phyloP scores from a whole-genome alignment of 1,140 invertebrate genomes.

The Papilio helenus region DNA sequence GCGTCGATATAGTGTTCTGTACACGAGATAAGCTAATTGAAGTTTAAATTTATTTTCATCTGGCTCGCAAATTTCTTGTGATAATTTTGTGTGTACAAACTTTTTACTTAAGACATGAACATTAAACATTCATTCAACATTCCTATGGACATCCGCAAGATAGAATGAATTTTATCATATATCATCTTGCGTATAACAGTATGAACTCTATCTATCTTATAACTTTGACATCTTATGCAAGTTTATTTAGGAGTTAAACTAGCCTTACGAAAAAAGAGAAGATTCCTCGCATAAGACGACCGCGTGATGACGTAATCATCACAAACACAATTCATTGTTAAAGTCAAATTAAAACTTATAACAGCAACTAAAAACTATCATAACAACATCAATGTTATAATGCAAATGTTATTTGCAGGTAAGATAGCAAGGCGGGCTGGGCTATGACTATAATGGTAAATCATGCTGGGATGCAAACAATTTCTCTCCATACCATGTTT shows the following conservation, averaged over 20 bases:
- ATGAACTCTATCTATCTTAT: no score
- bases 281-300: no score
- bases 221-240: no score
- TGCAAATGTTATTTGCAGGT: background rate
- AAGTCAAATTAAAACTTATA: background rate
- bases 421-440: background rate
- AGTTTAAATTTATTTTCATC: background rate
- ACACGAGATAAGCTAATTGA: background rate
- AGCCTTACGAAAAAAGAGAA: no score
- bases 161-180: no score
- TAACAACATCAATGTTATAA: background rate
- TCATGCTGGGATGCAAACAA: conserved; percentile 13
- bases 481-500: conserved; percentile 21
- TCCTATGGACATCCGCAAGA: no score
- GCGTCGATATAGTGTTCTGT: background rate
- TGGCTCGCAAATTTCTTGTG: background rate
- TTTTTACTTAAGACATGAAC: no score
- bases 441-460: conserved; percentile 8
- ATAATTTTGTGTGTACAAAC: no score
- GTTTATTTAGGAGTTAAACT: no score
- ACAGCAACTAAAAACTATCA: background rate
- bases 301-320: background rate
- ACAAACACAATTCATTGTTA: background rate
- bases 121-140: no score
- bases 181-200: no score